A percentile compares a stretch with the other conserved stretches of the same genome.
Conservation (phyloP, 2,113 vertebrate species). For the Cisticola juncidis region DNA sequence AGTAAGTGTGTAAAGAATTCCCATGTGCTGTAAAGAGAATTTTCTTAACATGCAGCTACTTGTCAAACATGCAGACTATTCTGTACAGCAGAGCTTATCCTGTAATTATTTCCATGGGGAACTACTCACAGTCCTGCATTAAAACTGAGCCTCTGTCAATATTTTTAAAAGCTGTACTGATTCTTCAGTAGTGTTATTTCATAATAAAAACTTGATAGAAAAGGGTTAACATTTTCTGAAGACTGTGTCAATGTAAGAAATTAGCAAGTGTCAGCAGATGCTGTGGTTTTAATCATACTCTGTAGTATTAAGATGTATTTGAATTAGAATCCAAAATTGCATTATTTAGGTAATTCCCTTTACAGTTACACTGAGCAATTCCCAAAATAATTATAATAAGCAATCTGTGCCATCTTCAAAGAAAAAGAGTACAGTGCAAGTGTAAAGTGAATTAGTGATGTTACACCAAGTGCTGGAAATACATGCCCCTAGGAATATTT, state of each 20-base stretch:
- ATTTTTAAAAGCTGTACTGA: not conserved
- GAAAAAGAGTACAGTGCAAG: not conserved
- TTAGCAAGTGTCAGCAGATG: not conserved
- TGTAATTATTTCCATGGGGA: not conserved
- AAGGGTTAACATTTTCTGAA: not conserved
- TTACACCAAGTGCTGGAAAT: not conserved
- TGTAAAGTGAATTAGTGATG: not conserved
- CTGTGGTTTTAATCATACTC: not conserved
- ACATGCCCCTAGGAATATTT: not conserved
- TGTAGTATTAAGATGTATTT: not conserved
- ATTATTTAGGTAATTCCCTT: constrained; percentile 20
- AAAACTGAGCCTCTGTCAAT: not conserved
- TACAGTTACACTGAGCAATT: not conserved
- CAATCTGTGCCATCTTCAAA: not conserved
- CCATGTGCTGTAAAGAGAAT: not conserved
- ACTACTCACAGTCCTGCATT: not conserved
- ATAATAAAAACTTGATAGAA: not conserved
- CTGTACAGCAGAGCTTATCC: not conserved
- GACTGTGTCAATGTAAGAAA: not conserved
- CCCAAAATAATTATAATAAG: not conserved
- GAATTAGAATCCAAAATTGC: constrained; percentile 15
- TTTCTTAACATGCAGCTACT: not conserved
- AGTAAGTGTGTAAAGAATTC: constrained; percentile 78
- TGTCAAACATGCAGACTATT: not conserved
- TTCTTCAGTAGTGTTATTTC: not conserved